Evolutionary conservation across 2,888 invertebrate species (phyloP).

Genomic region (Tenodera sinensis): DNA sequence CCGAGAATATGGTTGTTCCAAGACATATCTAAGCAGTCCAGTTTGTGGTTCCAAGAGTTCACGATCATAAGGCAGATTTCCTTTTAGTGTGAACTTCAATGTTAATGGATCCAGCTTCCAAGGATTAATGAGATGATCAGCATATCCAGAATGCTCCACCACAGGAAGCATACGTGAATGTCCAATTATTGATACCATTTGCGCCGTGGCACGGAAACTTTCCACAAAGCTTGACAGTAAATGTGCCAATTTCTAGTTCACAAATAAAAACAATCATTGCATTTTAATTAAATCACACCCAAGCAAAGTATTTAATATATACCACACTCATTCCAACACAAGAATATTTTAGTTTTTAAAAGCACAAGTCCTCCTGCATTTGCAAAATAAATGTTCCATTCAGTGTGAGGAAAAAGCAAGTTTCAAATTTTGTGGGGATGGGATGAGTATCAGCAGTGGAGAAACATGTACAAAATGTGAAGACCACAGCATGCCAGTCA

Average conservation of each 20-base stretch:
- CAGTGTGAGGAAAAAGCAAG: no score
- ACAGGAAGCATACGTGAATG: slow-evolving; percentile 89
- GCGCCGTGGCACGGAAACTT: slow-evolving; percentile 88
- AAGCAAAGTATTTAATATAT: no score
- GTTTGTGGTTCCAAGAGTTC: slow-evolving; percentile 87
- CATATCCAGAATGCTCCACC: slow-evolving; percentile 85
- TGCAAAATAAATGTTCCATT: no score
- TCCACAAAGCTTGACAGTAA: slow-evolving; percentile 85
- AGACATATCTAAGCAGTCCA: slow-evolving; percentile 78
- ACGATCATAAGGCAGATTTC: slow-evolving; percentile 83
- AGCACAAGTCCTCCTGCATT: no score
- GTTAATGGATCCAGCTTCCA: slow-evolving; percentile 89
- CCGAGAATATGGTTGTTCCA: slow-evolving; percentile 92
- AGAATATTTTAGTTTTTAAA: no score
- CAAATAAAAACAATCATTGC: not conserved
- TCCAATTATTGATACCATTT: slow-evolving; percentile 92
- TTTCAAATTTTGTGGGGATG: no score
- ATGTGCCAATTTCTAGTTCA: slow-evolving; percentile 70
- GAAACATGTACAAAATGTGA: no score
- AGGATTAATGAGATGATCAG: slow-evolving; percentile 83
- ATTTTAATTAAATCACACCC: no score
- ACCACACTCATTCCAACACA: no score
- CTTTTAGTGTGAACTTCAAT: slow-evolving; percentile 65
- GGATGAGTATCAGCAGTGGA: no score
- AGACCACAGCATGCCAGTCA: no score